Evolutionary conservation across 2,888 invertebrate genomes (phyloP).

Genomic region (Drosophila neotestacea): DNA sequence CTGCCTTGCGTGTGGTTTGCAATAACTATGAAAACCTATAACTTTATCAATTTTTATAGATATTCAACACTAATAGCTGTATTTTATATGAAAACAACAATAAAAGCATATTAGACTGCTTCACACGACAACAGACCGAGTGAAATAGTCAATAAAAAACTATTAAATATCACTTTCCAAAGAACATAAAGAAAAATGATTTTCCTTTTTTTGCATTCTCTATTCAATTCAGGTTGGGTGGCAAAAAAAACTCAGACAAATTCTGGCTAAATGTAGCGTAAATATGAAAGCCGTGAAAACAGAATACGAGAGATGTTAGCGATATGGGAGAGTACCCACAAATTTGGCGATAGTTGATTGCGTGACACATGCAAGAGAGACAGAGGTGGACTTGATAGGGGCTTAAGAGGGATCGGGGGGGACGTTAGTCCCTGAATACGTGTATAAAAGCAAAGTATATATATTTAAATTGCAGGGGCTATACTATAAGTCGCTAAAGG

Average conservation of each 20-base stretch:
- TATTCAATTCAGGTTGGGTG: constrained; percentile 10
- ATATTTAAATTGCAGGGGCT: constrained; percentile 53
- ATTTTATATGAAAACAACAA: constrained; percentile 35
- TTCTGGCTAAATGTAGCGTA: constrained; percentile 64
- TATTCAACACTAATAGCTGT: constrained; percentile 57
- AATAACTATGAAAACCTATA: constrained; percentile 16
- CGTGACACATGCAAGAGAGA: constrained; percentile 68
- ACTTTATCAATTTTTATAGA: constrained; percentile 40
- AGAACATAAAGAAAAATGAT: constrained; percentile 40
- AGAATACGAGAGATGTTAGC: constrained; percentile 22
- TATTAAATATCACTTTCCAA: constrained; percentile 65
- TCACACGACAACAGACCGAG: constrained; percentile 37
- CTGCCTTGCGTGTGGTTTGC: constrained; percentile 30
- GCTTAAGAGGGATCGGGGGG: not conserved
- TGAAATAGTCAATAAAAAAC: constrained; percentile 52
- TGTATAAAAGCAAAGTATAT: constrained; percentile 31
- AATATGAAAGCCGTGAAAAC: constrained; percentile 46
- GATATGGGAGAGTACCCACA: constrained; percentile 43
- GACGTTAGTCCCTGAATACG: constrained; percentile 1
- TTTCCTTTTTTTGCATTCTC: constrained; percentile 25
- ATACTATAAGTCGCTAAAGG: constrained; percentile 34
- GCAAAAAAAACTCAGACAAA: constrained; percentile 28
- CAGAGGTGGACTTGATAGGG: not conserved
- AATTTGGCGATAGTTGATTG: constrained; percentile 63
- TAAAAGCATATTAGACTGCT: constrained; percentile 27